Conservation (phyloP, 2,888 invertebrate genomes). For the Aproaerema taeniolella region DNA sequence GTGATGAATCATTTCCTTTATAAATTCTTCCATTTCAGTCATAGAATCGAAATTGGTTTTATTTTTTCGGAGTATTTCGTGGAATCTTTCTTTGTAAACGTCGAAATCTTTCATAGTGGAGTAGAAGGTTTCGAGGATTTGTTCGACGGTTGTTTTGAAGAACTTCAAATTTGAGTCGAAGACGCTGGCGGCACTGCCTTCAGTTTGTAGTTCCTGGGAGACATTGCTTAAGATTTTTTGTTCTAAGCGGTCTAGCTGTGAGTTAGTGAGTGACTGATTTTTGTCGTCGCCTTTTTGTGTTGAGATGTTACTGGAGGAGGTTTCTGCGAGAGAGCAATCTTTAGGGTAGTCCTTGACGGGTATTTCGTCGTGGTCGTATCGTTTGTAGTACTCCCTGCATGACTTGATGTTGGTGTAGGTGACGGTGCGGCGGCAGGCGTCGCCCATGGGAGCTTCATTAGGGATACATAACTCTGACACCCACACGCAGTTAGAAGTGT, state of each 20-base stretch:
- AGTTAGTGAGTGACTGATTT: conserved; percentile 38
- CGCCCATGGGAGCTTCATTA: too few species aligned
- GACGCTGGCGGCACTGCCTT: conserved; percentile 34
- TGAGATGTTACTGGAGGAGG: conserved; percentile 8
- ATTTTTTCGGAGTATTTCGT: conserved; percentile 50
- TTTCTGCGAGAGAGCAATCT: too few species aligned
- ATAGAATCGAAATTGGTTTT: conserved; percentile 41
- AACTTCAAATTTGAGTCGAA: conserved; percentile 56
- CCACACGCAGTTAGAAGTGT: too few species aligned
- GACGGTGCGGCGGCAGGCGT: too few species aligned
- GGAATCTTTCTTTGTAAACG: conserved; percentile 48
- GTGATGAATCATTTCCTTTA: conserved; percentile 56
- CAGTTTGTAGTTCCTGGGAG: conserved; percentile 45
- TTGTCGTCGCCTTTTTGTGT: conserved; percentile 15
- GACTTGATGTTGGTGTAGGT: too few species aligned
- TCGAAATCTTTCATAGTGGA: conserved; percentile 53
- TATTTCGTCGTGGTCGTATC: conserved; percentile 48
- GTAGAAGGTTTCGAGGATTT: conserved; percentile 59
- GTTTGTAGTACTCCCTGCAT: conserved; percentile 48
- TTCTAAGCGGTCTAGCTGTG: conserved; percentile 49
- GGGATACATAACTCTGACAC: too few species aligned
- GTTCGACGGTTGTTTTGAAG: conserved; percentile 54
- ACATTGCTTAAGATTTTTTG: conserved; percentile 41
- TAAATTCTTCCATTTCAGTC: conserved; percentile 55
- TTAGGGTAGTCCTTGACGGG: conserved; percentile 53